Evolutionary conservation across 1,140 invertebrate genomes (phyloP), one percentile per base, ranked within the genome.

Genomic region (Schlechtendalia chinensis): DNA sequence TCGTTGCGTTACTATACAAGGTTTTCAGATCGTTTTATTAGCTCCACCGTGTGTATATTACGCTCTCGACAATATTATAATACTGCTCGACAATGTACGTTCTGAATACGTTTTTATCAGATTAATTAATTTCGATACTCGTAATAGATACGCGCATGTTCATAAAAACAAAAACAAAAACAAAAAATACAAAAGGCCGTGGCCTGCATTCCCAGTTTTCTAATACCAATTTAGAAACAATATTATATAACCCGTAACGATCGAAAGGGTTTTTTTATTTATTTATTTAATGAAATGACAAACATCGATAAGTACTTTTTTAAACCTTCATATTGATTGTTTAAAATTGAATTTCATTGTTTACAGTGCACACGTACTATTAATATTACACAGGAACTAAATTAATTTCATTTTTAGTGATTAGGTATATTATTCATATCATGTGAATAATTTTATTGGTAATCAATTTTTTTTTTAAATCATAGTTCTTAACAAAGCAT

Each of bases 91-190:
- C 47, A 50, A 27, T 50, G n/a, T n/a, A 24, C 47, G 47, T 24
- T 50, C 10, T n/a, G 24, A 29, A 54, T 72, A 72, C 27, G 53
- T 72, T 12, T n/a, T 29, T 29, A 72, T 32, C 16, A 72, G 17
- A 32, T 72, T 72, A 69, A 69, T 47, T 50, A 6, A 72, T 54
- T 50, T 53, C 50, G 47, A 53, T 71, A 69, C 24, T 69, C 1
- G 12, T 69, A 69, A 47, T 47, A 69, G 22, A 53, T 53, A 39
- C 29, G 12, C 12, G 1, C 14, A n/a, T 65, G 39, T 65, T 65
- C 63, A 39, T 47, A 22, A 24, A 17, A 16, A 17, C 1, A 53
- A 19, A 53, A 53, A 24, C n/a, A n/a, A n/a, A n/a, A n/a, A n/a
- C n/a, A n/a, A n/a, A n/a, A n/a, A n/a, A n/a, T n/a, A n/a, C n/a